These are phyloP conservation scores for Ephestia elutella DNA, from an alignment of 1,140 invertebrate species.

Conservation along the genomic window DNA sequence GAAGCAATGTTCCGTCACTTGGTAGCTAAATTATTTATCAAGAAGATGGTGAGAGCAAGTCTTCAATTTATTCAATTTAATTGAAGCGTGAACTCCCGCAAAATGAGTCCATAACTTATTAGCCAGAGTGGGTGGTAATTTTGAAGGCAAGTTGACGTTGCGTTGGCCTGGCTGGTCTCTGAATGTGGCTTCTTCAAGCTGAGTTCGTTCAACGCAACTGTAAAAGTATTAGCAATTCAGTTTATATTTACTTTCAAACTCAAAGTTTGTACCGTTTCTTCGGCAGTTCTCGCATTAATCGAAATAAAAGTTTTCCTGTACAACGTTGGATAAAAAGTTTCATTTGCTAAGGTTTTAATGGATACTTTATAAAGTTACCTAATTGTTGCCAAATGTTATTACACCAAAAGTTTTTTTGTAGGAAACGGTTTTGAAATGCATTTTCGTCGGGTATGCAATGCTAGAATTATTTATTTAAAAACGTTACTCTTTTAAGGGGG, in stretches of 20 bases:
- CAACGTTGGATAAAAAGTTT: neutral
- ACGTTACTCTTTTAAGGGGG: too few species aligned
- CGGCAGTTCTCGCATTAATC: conserved; percentile 10
- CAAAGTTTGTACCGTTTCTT: neutral
- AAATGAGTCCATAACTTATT: conserved; percentile 38
- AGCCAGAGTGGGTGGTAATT: conserved; percentile 35
- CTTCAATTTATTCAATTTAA: conserved; percentile 20
- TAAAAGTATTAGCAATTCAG: conserved; percentile 34
- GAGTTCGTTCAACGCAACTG: conserved; percentile 67
- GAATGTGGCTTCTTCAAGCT: conserved; percentile 54
- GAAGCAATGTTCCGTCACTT: neutral
- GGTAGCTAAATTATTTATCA: neutral
- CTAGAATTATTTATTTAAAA: too few species aligned
- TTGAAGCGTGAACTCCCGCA: conserved; percentile 39
- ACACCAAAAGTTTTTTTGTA: too few species aligned
- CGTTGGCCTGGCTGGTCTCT: conserved; percentile 50
- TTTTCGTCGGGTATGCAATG: too few species aligned
- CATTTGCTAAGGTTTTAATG: neutral
- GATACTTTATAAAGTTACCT: neutral
- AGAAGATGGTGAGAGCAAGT: neutral
- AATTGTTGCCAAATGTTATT: too few species aligned
- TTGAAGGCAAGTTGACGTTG: conserved; percentile 32
- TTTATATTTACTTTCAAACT: conserved; percentile 19
- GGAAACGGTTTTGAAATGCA: too few species aligned
- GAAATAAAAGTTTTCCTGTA: conserved; percentile 9